Evolutionary conservation across 2,888 invertebrate genomes (phyloP).

Genomic region (Apeira syringaria): DNA sequence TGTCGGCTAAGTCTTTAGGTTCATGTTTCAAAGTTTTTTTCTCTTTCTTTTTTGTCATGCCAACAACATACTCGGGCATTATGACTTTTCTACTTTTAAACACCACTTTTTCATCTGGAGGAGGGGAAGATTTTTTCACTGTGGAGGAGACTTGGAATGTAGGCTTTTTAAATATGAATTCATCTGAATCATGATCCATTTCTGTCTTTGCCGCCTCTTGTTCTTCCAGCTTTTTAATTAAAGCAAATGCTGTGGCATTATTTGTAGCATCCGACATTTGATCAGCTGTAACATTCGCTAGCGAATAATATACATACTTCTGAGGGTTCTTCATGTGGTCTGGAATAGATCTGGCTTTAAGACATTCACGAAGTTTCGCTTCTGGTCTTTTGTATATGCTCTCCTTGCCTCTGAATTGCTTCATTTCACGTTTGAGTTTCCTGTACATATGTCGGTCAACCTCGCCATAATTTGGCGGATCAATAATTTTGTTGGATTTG

Average conservation of each 20-base stretch:
- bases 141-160: constrained; percentile 62
- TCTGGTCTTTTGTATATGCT: constrained; percentile 92
- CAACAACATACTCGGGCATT: constrained; percentile 93
- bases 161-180: constrained; percentile 68
- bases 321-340: constrained; percentile 88
- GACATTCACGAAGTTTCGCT: constrained; percentile 84
- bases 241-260: constrained; percentile 90
- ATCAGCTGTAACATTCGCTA: constrained; percentile 89
- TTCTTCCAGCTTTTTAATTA: constrained; percentile 87
- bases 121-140: constrained; percentile 44
- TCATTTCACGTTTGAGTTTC: constrained; percentile 79
- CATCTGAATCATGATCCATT: constrained; percentile 52
- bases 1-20: constrained; percentile 24
- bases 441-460: constrained; percentile 61
- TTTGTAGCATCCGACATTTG: constrained; percentile 92
- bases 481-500: constrained; percentile 54
- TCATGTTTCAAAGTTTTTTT: constrained; percentile 56
- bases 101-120: constrained; percentile 56
- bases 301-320: constrained; percentile 91
- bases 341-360: constrained; percentile 68
- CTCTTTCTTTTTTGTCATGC: constrained; percentile 82
- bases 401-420: constrained; percentile 87
- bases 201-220: constrained; percentile 50
- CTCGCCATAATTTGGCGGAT: constrained; percentile 54
- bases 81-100: constrained; percentile 88